A percentile compares a stretch with the other conserved stretches of the same genome.
phyloP scores from a whole-genome alignment of 2,113 vertebrate species.

The Odocoileus hemionus region DNA sequence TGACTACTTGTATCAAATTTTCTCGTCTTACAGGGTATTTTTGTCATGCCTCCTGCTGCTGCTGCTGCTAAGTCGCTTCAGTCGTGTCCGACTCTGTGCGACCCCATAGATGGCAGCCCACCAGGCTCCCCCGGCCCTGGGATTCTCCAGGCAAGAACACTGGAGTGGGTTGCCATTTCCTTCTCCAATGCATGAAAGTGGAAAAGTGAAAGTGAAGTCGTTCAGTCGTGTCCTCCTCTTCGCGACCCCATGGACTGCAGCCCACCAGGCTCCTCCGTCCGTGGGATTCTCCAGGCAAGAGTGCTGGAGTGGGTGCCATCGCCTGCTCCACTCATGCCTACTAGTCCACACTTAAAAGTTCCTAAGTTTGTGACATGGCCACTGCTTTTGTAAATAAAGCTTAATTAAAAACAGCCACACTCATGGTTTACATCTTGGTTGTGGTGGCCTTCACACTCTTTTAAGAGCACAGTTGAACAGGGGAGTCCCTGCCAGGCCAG shows the following conservation, averaged over 20 bases:
- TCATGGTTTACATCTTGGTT: neutral
- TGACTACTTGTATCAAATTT: neutral
- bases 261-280: too few species aligned
- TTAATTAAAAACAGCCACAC: neutral
- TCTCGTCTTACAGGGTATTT: neutral
- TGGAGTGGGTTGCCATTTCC: too few species aligned
- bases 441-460: neutral
- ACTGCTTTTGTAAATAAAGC: neutral
- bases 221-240: too few species aligned
- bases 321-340: neutral
- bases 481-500: neutral
- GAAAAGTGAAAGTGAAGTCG: too few species aligned
- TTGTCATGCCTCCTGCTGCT: neutral
- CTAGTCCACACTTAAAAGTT: neutral
- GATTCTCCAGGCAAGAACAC: too few species aligned
- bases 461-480: neutral
- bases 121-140: too few species aligned
- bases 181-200: too few species aligned
- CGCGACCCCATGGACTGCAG: too few species aligned
- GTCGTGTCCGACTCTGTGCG: too few species aligned
- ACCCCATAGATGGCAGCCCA: too few species aligned
- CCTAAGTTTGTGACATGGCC: neutral
- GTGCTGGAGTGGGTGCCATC: accelerated
- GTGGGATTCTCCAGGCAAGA: too few species aligned
- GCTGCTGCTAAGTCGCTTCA: too few species aligned